Conservation (phyloP, 2,113 vertebrate species). For the Phyllostomus hastatus region DNA sequence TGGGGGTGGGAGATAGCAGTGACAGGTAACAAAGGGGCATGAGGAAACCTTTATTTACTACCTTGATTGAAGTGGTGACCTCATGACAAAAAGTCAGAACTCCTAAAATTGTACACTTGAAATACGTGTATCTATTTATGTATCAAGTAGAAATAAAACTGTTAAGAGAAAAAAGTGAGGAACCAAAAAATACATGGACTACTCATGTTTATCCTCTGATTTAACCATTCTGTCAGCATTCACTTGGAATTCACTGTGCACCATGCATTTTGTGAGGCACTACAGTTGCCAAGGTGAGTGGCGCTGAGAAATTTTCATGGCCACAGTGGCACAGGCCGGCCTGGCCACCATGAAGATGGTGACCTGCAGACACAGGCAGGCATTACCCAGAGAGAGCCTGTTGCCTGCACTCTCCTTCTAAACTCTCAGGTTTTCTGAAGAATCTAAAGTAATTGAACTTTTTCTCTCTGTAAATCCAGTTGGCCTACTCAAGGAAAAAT, state of each 20-base stretch:
- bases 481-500: not conserved
- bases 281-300: not conserved
- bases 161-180: not conserved
- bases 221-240: accelerated
- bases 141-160: not conserved
- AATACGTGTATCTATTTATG: not conserved
- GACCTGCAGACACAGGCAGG: accelerated
- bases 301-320: not conserved
- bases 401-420: not conserved
- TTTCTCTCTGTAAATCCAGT: not conserved
- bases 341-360: not conserved
- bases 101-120: not conserved
- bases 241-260: not conserved
- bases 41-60: not conserved
- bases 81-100: too few relatives aligned
- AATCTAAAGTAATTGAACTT: not conserved
- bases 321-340: accelerated
- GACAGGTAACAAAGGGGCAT: not conserved
- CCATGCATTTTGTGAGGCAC: accelerated
- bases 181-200: not conserved
- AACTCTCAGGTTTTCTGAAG: not conserved
- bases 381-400: not conserved
- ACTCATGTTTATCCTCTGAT: not conserved
- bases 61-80: not conserved
- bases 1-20: accelerated